phyloP scores from a whole-genome alignment of 2,113 vertebrate species.

The Aspiorhynchus laticeps region DNA sequence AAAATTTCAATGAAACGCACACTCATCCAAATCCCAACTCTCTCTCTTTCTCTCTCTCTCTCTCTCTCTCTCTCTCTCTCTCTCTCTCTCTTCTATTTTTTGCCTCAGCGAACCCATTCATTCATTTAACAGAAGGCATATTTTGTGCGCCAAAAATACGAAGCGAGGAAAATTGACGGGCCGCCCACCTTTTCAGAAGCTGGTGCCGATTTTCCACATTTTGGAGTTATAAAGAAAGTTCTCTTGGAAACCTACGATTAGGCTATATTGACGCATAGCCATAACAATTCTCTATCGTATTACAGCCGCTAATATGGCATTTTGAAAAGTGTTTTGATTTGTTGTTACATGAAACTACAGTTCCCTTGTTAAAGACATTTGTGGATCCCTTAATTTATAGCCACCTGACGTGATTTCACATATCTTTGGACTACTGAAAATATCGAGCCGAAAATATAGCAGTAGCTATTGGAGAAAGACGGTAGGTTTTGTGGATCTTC shows the following conservation, averaged over 20 bases:
- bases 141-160: conserved; percentile 70
- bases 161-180: conserved; percentile 77
- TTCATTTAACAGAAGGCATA: conserved; percentile 55
- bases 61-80: no score
- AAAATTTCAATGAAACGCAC: no score
- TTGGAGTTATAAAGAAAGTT: neutral
- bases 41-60: no score
- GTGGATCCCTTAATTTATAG: no score
- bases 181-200: conserved; percentile 73
- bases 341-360: neutral
- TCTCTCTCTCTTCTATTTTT: neutral
- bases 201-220: conserved; percentile 73
- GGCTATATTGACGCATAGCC: neutral
- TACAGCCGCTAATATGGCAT: neutral
- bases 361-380: neutral
- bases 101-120: conserved; percentile 40
- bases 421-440: neutral
- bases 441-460: neutral
- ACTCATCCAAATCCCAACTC: no score
- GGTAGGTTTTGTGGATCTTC: neutral
- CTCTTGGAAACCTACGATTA: neutral
- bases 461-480: neutral
- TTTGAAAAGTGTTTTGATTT: neutral
- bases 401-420: neutral
- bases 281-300: neutral